Conservation (phyloP, 2,113 vertebrate genomes). For the Oenanthe melanoleuca region DNA sequence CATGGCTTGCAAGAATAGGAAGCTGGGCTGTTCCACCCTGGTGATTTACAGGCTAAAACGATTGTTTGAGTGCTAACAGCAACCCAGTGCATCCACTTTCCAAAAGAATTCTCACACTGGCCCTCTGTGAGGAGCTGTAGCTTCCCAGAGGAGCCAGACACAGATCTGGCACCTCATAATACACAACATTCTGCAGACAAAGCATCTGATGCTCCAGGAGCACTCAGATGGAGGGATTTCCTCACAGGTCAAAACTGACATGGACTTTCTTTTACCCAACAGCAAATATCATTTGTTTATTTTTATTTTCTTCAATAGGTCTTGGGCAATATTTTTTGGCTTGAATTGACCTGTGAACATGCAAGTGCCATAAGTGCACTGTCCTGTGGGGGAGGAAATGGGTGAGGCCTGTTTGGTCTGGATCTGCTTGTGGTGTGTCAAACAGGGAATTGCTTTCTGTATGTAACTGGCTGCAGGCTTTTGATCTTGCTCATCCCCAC, state of each 20-base stretch:
- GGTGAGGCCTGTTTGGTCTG: slow-evolving; percentile 41
- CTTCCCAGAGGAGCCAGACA: background rate
- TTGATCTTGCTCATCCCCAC: slow-evolving; percentile 46
- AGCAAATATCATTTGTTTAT: background rate
- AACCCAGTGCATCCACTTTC: background rate
- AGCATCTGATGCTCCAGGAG: background rate
- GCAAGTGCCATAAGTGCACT: background rate
- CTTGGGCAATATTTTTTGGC: slow-evolving; percentile 9
- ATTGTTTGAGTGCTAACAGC: background rate
- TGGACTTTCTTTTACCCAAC: background rate
- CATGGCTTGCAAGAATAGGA: background rate
- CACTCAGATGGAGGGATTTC: background rate
- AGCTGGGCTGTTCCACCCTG: background rate
- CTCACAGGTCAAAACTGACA: background rate
- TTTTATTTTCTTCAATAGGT: background rate
- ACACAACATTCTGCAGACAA: background rate
- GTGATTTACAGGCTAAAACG: background rate
- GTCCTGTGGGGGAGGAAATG: background rate
- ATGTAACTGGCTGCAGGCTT: background rate
- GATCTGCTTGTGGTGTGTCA: background rate
- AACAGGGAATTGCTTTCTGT: background rate
- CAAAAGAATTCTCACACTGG: background rate
- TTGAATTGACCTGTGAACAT: background rate
- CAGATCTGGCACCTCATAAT: background rate
- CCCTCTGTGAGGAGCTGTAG: background rate